Base-by-base conservation (phyloP, 2,113 vertebrate genomes). In the Hirundichthys speculiger region DNA sequence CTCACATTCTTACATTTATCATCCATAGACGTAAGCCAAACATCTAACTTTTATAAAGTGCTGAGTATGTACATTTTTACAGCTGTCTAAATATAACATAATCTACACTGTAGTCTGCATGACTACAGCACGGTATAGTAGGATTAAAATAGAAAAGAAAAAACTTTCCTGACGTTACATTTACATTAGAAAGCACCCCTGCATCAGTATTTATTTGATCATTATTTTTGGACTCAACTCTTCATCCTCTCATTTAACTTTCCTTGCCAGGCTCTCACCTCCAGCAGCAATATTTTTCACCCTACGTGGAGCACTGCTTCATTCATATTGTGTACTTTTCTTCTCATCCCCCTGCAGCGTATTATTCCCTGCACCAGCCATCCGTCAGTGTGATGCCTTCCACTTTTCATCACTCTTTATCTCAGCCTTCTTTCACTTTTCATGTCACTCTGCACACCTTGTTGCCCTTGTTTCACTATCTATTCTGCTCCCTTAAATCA, bases 221-320 rank as follows among this genome's bases (percentile, higher is more conserved):
- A 24, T 63, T 21, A 25, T 54, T 64, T 49, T 46, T 52, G 40
- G 42, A 13, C 22, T 70, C 38, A 46, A 45, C 45, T 55, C 18
- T 24, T 45, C 55, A 47, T 64, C 13, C 18, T 30, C 50, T 75
- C 59, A 67, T 70, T 16, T 14, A 4, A 60, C 57, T 56, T 75
- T 71, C 59, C 24, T 53, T 48, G 30, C 74, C 49, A 46, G 20
- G n/a, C 57, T 81, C 43, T 67, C 14, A 38, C 67, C 64, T 39
- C 2, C 62, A 54, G 72, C 25, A 45, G 27, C 57, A 45, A 62
- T 82, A 71, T 84, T 64, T 73, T 72, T 85, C 80, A 64, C 71
- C 48, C 51, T 4, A 49, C 43, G 50, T 41, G 58, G 18, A 47
- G 41, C 63, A 21, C 39, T 3, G 8, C 72, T 66, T 86, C 71